Conservation (phyloP, 2,797 vertebrate genomes). For the Phataginus tetradactyla region DNA sequence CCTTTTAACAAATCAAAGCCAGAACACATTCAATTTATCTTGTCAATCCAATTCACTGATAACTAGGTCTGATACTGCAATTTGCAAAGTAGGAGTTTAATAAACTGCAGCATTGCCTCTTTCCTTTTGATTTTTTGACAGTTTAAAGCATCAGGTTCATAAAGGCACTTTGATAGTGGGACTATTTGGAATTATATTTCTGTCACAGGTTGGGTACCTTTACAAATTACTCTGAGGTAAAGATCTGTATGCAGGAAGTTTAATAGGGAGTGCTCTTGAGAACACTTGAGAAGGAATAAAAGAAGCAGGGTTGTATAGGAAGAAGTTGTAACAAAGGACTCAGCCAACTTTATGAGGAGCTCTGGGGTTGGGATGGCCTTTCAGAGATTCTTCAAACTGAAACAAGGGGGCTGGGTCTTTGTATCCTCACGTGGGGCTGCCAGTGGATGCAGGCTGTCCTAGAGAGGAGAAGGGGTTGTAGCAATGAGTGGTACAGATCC, state of each 20-base stretch:
- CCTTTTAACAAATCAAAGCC: slow-evolving; percentile 46
- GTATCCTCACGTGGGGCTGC: not conserved
- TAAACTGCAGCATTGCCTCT: not conserved
- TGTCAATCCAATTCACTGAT: not conserved
- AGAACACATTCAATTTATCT: slow-evolving; percentile 43
- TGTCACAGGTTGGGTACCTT: not conserved
- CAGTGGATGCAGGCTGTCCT: not conserved
- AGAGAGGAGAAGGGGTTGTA: not conserved
- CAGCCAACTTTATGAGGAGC: not conserved
- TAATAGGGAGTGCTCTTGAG: not conserved
- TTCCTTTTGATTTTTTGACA: slow-evolving; percentile 11
- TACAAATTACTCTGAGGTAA: not conserved
- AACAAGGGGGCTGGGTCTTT: not conserved
- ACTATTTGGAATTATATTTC: not conserved
- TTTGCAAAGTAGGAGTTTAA: slow-evolving; percentile 34
- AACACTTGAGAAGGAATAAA: not conserved
- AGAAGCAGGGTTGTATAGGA: not conserved
- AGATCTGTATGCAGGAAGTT: not conserved
- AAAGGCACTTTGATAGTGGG: not conserved
- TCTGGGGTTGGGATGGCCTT: not conserved
- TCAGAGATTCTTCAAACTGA: not conserved
- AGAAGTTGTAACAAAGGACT: not conserved
- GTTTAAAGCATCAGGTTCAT: slow-evolving; percentile 26
- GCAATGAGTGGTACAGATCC: not conserved
- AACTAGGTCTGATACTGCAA: slow-evolving; percentile 9